Evolutionary conservation across 2,797 vertebrate genomes (phyloP).

Genomic region (Caiman crocodilus): DNA sequence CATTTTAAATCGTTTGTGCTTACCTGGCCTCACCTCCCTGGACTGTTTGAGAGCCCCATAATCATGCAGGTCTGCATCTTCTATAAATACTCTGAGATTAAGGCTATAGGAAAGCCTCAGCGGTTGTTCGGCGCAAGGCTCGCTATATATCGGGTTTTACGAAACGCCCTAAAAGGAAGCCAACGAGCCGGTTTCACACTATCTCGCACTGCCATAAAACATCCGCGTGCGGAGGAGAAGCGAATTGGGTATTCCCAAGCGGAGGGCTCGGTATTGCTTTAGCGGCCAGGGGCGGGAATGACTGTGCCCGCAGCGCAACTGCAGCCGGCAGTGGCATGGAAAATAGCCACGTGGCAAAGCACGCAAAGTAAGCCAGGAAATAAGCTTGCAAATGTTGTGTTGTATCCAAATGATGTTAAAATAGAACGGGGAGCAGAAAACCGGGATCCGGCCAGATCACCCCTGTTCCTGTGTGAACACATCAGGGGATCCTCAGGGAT

Average conservation of each 20-base stretch:
- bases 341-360: rapidly evolving
- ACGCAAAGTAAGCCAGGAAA: background rate
- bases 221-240: background rate
- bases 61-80: no score
- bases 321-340: background rate
- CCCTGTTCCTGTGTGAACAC: background rate
- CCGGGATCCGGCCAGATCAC: rapidly evolving
- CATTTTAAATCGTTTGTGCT: no score
- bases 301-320: background rate
- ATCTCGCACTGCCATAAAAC: background rate
- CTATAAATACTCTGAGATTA: background rate
- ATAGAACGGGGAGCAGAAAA: rapidly evolving
- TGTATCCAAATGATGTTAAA: rapidly evolving
- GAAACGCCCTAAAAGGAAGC: conserved; percentile 36
- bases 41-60: no score
- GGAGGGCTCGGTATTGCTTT: rapidly evolving
- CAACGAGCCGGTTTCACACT: background rate
- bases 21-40: no score
- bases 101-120: conserved; percentile 32
- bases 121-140: background rate
- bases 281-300: rapidly evolving
- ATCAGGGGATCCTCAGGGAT: background rate
- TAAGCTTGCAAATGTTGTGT: rapidly evolving
- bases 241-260: background rate
- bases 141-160: background rate